phyloP scores from a whole-genome alignment of 1,140 invertebrate genomes.

The Conus ventricosus region DNA sequence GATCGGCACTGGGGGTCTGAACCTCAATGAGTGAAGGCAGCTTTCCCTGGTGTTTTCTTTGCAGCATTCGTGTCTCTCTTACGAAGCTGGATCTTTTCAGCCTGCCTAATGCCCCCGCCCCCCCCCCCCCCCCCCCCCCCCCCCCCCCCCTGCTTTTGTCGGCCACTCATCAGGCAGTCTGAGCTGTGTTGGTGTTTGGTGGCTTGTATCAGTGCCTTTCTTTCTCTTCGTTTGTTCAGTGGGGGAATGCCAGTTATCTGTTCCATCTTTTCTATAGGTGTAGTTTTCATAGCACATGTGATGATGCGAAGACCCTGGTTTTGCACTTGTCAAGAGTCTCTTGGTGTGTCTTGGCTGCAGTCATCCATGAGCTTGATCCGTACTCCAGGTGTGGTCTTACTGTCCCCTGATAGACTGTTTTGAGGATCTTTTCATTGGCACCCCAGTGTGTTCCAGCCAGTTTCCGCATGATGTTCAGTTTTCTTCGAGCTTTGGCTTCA shows the following conservation, averaged over 20 bases:
- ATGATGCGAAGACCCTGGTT: conserved; percentile 11
- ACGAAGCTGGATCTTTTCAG: no score
- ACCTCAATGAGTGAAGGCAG: no score
- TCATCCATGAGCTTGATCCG: neutral
- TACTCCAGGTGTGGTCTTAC: neutral
- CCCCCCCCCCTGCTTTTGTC: no score
- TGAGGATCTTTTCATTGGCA: conserved; percentile 13
- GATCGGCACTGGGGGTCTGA: no score
- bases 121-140: no score
- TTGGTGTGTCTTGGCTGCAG: neutral
- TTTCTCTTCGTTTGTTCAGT: neutral
- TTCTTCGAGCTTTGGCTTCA: conserved; percentile 30
- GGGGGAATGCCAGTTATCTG: neutral
- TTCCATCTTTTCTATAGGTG: neutral
- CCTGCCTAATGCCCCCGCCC: no score
- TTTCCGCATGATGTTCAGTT: conserved; percentile 16
- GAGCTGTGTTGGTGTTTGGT: no score
- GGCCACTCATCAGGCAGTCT: no score
- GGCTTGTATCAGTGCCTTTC: neutral
- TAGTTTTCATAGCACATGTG: neutral
- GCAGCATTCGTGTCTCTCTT: no score
- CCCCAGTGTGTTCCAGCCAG: conserved; percentile 21
- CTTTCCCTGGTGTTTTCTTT: no score
- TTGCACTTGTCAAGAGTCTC: conserved; percentile 5
- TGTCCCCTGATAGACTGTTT: neutral